These are phyloP conservation scores for Drosophila tropicalis DNA, from an alignment of 1,140 invertebrate genomes.

Conservation along the genomic window DNA sequence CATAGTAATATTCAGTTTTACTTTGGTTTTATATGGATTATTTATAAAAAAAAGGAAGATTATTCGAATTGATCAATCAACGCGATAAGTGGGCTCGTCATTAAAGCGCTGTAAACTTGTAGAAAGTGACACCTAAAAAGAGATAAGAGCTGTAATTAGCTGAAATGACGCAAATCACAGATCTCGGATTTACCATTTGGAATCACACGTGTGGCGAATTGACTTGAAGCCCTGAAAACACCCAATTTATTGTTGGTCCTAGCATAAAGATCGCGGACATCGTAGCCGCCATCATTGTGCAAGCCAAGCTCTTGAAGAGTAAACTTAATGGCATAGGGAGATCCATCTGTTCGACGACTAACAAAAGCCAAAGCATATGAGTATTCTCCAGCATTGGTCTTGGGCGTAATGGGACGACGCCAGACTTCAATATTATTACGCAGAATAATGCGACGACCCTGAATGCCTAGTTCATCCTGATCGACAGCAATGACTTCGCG, in stretches of 20 bases:
- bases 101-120: conserved; percentile 75
- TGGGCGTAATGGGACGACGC: conserved; percentile 92
- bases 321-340: conserved; percentile 85
- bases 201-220: conserved; percentile 70
- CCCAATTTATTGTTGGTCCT: conserved; percentile 36
- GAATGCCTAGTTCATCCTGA: conserved; percentile 91
- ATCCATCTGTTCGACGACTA: conserved; percentile 90
- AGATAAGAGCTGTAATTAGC: conserved; percentile 12
- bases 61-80: conserved; percentile 49
- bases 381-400: conserved; percentile 89
- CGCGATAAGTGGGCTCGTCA: not conserved
- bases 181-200: conserved; percentile 66
- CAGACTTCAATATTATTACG: conserved; percentile 95
- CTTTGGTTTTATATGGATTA: not conserved
- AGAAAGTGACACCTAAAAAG: conserved; percentile 72
- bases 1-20: not conserved
- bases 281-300: conserved; percentile 80
- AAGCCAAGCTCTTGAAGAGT: conserved; percentile 84
- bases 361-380: conserved; percentile 95
- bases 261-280: conserved; percentile 76
- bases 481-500: conserved; percentile 89
- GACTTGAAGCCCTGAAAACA: conserved; percentile 16
- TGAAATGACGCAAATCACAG: not conserved
- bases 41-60: conserved; percentile 8
- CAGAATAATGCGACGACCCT: conserved; percentile 85